These are phyloP conservation scores for Xiphias gladius DNA, from an alignment of 2,113 vertebrate species.

Conservation along the genomic window DNA sequence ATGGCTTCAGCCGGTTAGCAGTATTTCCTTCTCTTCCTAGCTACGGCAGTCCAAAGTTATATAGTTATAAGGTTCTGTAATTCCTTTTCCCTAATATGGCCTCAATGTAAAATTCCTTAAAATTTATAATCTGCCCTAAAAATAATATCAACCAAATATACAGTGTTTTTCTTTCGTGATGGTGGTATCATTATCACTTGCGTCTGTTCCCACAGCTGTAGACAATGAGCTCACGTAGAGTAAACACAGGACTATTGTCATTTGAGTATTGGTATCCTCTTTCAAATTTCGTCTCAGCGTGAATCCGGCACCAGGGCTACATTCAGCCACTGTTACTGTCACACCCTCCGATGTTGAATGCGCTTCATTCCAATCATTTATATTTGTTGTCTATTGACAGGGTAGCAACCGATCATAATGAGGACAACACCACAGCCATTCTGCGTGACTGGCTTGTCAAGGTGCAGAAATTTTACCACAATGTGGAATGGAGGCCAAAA, in stretches of 20 bases:
- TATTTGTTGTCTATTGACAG: slow-evolving; percentile 74
- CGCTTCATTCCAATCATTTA: slow-evolving; percentile 7
- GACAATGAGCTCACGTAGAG: slow-evolving; percentile 50
- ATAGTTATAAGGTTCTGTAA: too few species aligned
- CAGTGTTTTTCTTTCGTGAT: slow-evolving; percentile 7
- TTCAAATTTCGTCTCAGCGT: slow-evolving; percentile 36
- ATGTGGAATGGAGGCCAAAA: slow-evolving; percentile 92
- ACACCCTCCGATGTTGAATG: not conserved
- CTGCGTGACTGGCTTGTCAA: slow-evolving; percentile 91
- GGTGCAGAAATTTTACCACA: slow-evolving; percentile 90
- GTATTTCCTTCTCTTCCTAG: not conserved
- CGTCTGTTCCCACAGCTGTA: slow-evolving; percentile 50
- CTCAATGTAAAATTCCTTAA: not conserved
- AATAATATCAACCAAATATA: not conserved
- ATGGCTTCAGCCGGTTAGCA: not conserved
- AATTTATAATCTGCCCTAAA: not conserved
- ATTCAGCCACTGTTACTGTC: slow-evolving; percentile 1
- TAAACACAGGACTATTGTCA: slow-evolving; percentile 58
- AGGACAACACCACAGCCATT: slow-evolving; percentile 89
- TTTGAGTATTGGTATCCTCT: slow-evolving; percentile 51
- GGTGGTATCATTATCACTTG: slow-evolving; percentile 42
- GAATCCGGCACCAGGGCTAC: not conserved
- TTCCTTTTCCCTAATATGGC: not conserved
- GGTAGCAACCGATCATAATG: slow-evolving; percentile 93
- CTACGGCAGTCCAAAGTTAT: too few species aligned